phyloP scores from a whole-genome alignment of 2,888 invertebrate genomes.

The Drosophila neonasuta region DNA sequence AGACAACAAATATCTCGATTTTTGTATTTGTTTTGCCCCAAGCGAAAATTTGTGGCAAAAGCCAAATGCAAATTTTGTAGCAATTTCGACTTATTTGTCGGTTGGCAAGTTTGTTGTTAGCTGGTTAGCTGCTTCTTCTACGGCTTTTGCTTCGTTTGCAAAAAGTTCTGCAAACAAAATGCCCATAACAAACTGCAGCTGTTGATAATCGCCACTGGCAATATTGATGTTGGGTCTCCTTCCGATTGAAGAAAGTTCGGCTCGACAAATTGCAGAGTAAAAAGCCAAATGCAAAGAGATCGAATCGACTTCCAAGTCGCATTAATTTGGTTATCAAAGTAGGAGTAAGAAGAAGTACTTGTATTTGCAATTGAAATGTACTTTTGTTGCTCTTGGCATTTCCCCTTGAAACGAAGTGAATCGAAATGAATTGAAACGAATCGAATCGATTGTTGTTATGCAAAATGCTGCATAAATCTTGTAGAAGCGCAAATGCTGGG shows the following conservation, averaged over 20 bases:
- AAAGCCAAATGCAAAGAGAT: conserved; percentile 2
- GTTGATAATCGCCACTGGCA: conserved; percentile 36
- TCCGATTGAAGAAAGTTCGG: conserved; percentile 20
- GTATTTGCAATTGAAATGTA: conserved; percentile 5
- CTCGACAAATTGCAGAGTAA: neutral
- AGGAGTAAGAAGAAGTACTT: neutral
- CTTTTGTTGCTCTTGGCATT: neutral
- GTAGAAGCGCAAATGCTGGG: neutral
- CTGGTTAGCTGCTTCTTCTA: neutral
- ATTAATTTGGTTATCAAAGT: conserved; percentile 5
- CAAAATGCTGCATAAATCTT: neutral
- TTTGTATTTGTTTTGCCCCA: conserved; percentile 47
- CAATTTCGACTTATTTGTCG: conserved; percentile 52
- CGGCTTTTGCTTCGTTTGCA: conserved; percentile 2
- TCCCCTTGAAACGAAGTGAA: neutral
- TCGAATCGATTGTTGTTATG: neutral
- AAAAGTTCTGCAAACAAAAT: conserved; percentile 50
- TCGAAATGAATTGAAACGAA: neutral
- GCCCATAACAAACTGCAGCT: conserved; percentile 39
- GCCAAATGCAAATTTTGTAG: conserved; percentile 50
- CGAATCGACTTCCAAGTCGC: conserved; percentile 1
- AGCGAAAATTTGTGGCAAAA: conserved; percentile 38
- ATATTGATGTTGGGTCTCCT: conserved; percentile 16
- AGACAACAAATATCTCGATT: conserved; percentile 31
- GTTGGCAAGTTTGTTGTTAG: conserved; percentile 14